phyloP scores from a whole-genome alignment of 1,140 invertebrate species.

The Papilio aristodemus region DNA sequence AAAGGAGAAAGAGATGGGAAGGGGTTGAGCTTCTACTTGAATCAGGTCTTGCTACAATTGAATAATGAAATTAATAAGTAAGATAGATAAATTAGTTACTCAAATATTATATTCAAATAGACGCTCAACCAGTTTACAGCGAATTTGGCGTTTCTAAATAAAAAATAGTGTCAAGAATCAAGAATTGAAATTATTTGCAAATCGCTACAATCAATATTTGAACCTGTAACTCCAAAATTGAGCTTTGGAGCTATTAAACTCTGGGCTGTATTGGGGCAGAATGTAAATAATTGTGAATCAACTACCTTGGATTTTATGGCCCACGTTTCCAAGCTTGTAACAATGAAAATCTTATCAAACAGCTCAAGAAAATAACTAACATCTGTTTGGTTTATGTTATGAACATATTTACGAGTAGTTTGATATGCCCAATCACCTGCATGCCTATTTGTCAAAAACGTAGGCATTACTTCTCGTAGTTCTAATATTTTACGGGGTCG shows the following conservation, averaged over 20 bases:
- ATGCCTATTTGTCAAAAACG: too few species aligned
- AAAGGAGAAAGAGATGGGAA: too few species aligned
- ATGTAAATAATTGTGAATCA: background rate
- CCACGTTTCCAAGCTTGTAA: conserved; percentile 4
- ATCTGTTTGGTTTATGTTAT: background rate
- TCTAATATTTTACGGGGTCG: too few species aligned
- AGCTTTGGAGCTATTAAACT: background rate
- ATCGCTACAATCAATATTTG: background rate
- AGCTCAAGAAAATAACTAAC: background rate
- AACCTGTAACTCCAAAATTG: background rate
- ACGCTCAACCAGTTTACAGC: too few species aligned
- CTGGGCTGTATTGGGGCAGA: background rate
- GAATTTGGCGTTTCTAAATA: too few species aligned
- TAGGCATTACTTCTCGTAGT: background rate
- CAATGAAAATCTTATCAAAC: conserved; percentile 21
- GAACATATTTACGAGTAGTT: too few species aligned
- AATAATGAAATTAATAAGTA: too few species aligned
- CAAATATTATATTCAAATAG: too few species aligned
- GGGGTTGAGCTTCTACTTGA: too few species aligned
- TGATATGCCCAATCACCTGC: too few species aligned
- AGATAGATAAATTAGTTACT: too few species aligned
- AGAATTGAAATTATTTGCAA: background rate
- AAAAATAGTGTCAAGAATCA: background rate
- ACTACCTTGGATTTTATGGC: conserved; percentile 13
- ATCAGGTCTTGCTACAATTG: too few species aligned